Evolutionary conservation across 2,113 vertebrate species (phyloP).

Genomic region (Zapus hudsonius): DNA sequence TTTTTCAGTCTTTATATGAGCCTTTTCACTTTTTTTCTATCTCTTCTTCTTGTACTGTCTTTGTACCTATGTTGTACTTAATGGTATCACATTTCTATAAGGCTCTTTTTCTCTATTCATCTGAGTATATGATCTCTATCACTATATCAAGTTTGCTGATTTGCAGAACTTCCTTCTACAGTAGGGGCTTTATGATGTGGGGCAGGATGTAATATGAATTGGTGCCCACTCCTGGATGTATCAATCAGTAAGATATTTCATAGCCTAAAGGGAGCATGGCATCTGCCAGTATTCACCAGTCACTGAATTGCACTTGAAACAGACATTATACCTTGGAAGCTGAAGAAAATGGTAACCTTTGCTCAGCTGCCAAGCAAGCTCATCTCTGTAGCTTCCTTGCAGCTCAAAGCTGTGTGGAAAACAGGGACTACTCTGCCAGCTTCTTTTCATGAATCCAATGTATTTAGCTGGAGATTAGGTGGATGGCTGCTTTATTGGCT

Average conservation of each 20-base stretch:
- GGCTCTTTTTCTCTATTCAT: conserved; percentile 23
- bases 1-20: conserved; percentile 31
- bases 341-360: background rate
- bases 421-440: background rate
- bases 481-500: background rate
- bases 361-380: background rate
- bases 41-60: background rate
- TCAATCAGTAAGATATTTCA: background rate
- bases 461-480: conserved; percentile 1
- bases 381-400: background rate
- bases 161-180: background rate
- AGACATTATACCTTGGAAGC: background rate
- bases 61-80: conserved; percentile 14
- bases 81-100: conserved; percentile 19
- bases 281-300: background rate
- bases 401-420: background rate
- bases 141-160: background rate
- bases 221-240: background rate
- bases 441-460: background rate
- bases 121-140: background rate
- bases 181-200: background rate
- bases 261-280: background rate
- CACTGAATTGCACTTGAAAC: conserved; percentile 4
- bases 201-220: background rate
- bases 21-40: background rate